These are phyloP conservation scores for Acronicta psi DNA, from an alignment of 2,888 invertebrate species.

Conservation along the genomic window DNA sequence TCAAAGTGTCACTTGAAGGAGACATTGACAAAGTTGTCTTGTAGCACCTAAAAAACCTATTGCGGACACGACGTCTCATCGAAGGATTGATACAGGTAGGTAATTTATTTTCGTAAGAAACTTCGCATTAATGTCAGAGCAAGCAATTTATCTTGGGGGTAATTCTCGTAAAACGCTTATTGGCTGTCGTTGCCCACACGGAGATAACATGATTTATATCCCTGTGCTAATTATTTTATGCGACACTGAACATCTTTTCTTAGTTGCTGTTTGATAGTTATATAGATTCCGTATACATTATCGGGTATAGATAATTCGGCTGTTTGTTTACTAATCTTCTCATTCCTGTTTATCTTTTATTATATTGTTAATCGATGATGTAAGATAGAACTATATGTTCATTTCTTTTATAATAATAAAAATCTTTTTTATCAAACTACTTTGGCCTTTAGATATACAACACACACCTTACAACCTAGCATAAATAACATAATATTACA, in stretches of 20 bases:
- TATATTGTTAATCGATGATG: too few species aligned
- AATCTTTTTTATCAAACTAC: too few species aligned
- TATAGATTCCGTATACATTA: constrained; percentile 19
- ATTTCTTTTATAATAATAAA: too few species aligned
- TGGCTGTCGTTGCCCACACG: constrained; percentile 80
- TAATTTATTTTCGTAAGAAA: constrained; percentile 81
- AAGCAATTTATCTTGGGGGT: constrained; percentile 82
- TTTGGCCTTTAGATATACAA: too few species aligned
- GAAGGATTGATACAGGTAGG: constrained; percentile 76
- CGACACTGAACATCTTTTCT: constrained; percentile 54
- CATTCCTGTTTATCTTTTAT: background rate
- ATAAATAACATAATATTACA: too few species aligned
- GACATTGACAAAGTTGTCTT: constrained; percentile 69
- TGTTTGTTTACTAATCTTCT: background rate
- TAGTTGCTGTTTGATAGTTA: constrained; percentile 45
- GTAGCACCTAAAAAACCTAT: constrained; percentile 60
- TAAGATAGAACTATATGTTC: too few species aligned
- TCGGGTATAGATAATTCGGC: constrained; percentile 2
- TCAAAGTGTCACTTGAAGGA: constrained; percentile 48
- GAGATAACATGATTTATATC: constrained; percentile 76
- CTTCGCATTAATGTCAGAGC: constrained; percentile 80
- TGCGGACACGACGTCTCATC: constrained; percentile 64
- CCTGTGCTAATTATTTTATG: constrained; percentile 71
- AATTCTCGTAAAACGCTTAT: constrained; percentile 85
- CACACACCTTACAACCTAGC: too few species aligned